phyloP scores from a whole-genome alignment of 2,113 vertebrate species.

The Harpagus bidentatus region DNA sequence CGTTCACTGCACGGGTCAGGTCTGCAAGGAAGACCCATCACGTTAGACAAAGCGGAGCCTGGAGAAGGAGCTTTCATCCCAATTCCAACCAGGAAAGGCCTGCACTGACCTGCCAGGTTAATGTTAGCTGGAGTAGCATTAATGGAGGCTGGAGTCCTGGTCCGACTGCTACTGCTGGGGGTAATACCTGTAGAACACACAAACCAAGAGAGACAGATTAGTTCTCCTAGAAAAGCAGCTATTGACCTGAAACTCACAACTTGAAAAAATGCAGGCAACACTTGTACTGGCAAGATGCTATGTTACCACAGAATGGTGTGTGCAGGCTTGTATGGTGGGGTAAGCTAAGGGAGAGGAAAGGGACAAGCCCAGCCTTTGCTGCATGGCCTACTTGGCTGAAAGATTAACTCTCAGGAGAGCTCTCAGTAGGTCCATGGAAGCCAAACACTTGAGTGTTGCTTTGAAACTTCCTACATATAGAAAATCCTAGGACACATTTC shows the following conservation, averaged over 20 bases:
- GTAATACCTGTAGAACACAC: slow-evolving; percentile 82
- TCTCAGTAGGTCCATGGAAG: background rate
- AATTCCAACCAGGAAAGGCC: accelerated
- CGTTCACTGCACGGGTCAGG: slow-evolving; percentile 91
- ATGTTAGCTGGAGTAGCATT: slow-evolving; percentile 96
- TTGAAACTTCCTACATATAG: background rate
- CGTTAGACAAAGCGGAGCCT: accelerated
- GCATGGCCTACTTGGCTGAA: background rate
- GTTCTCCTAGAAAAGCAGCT: background rate
- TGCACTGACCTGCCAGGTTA: slow-evolving; percentile 88
- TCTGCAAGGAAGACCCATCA: slow-evolving; percentile 69
- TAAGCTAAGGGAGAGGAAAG: background rate
- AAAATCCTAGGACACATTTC: background rate
- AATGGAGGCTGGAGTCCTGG: slow-evolving; percentile 92
- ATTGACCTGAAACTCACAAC: background rate
- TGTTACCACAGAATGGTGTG: background rate
- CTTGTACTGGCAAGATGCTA: background rate
- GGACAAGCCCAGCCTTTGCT: background rate
- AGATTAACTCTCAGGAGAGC: background rate
- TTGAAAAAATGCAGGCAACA: background rate
- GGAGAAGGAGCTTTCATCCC: background rate
- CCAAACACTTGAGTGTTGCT: background rate
- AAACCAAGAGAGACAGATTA: background rate
- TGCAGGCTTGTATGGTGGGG: background rate
- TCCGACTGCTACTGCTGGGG: slow-evolving; percentile 93